Percentiles rank a stretch among this genome's conserved stretches.
Evolutionary conservation across 1,140 invertebrate species (phyloP).

Genomic region (Venturia canescens): DNA sequence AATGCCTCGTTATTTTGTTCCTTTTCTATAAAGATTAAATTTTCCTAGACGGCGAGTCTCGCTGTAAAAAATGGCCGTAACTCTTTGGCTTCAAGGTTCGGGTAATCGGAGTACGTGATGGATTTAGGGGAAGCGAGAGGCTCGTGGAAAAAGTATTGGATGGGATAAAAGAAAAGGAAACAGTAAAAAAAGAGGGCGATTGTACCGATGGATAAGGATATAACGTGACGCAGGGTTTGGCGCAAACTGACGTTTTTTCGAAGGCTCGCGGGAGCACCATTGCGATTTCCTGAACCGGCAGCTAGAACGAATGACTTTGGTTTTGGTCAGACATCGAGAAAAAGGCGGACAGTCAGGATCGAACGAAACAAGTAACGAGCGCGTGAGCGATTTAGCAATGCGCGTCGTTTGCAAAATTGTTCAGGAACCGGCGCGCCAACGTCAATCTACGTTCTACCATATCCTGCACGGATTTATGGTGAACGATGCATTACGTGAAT

Average conservation of each 20-base stretch:
- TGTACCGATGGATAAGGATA: constrained; percentile 14
- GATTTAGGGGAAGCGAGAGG: constrained; percentile 46
- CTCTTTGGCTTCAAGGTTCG: constrained; percentile 24
- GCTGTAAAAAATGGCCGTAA: background rate
- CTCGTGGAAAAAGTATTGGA: constrained; percentile 28
- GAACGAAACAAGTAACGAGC: constrained; percentile 20
- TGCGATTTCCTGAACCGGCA: background rate
- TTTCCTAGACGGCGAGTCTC: background rate
- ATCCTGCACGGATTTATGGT: constrained; percentile 64
- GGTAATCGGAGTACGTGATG: constrained; percentile 44
- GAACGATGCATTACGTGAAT: constrained; percentile 72
- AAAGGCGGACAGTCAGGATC: background rate
- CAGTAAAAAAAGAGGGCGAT: constrained; percentile 29
- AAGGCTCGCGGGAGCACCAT: background rate
- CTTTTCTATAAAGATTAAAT: constrained; percentile 32
- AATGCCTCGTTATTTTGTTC: background rate
- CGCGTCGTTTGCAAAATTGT: constrained; percentile 43
- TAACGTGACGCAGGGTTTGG: background rate
- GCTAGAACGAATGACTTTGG: constrained; percentile 10
- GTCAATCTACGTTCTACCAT: constrained; percentile 62
- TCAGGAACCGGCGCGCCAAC: constrained; percentile 55
- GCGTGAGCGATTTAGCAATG: background rate
- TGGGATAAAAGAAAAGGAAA: background rate
- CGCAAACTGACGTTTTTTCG: constrained; percentile 10
- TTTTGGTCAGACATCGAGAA: constrained; percentile 10